Percentiles rank a stretch among this genome's conserved stretches.
phyloP scores from a whole-genome alignment of 2,113 vertebrate genomes.

The Laticauda laticaudata region DNA sequence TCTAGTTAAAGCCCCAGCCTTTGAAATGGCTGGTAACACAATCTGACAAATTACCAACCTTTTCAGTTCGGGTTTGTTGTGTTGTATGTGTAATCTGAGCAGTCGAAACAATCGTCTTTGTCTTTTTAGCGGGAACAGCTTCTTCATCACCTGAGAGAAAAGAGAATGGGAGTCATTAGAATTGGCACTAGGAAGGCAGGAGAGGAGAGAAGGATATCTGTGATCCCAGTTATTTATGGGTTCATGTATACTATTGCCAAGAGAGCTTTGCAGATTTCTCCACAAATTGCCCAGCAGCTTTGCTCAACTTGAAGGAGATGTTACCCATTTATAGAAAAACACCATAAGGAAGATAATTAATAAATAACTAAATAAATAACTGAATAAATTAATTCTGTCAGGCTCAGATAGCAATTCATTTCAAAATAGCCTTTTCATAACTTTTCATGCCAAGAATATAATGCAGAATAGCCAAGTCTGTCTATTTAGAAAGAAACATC shows the following conservation, averaged over 20 bases:
- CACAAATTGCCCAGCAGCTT: not conserved
- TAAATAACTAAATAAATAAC: constrained; percentile 29
- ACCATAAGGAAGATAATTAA: constrained; percentile 14
- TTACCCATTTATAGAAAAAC: not conserved
- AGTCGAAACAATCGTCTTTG: constrained; percentile 89
- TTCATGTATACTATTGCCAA: not conserved
- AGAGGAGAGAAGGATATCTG: not conserved
- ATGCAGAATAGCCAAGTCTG: constrained; percentile 1
- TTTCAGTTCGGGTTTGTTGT: constrained; percentile 86
- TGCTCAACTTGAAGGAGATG: not conserved
- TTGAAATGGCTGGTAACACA: not conserved
- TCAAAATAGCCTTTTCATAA: constrained; percentile 12
- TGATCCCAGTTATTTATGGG: constrained; percentile 25
- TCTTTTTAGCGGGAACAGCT: constrained; percentile 92
- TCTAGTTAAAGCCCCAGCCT: not conserved
- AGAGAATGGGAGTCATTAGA: not conserved
- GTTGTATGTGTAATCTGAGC: constrained; percentile 90
- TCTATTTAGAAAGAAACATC: not conserved
- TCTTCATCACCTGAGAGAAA: constrained; percentile 84
- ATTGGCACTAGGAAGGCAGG: not conserved
- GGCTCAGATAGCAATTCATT: not conserved
- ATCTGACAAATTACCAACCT: constrained; percentile 69
- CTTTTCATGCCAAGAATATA: not conserved
- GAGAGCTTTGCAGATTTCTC: not conserved
- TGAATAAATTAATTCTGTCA: constrained; percentile 24